These are phyloP conservation scores for Phymastichus coffea DNA, from an alignment of 1,140 invertebrate species.

Conservation along the genomic window DNA sequence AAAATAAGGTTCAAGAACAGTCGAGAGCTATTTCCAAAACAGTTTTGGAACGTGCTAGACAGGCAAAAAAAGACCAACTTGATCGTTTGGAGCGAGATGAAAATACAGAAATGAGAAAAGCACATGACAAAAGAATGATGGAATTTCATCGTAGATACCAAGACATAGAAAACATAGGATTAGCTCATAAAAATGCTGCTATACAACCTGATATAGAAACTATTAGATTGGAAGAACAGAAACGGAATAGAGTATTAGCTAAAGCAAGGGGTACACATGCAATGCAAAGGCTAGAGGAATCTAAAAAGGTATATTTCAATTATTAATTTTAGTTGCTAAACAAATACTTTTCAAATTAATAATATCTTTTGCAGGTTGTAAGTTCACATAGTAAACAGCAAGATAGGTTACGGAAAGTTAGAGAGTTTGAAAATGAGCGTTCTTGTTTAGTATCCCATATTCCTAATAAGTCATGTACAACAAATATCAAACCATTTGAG, in stretches of 20 bases:
- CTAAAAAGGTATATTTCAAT: conserved; percentile 30
- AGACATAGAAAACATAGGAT: conserved; percentile 56
- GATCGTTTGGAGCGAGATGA: conserved; percentile 49
- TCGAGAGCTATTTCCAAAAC: conserved; percentile 57
- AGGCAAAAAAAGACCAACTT: conserved; percentile 49
- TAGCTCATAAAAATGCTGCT: conserved; percentile 52
- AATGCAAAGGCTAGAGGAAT: conserved; percentile 41
- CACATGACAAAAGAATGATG: conserved; percentile 52
- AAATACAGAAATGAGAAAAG: conserved; percentile 47
- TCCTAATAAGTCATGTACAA: conserved; percentile 20
- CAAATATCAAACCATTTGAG: too few species aligned
- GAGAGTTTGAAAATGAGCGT: conserved; percentile 55
- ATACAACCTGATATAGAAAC: conserved; percentile 44
- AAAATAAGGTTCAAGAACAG: conserved; percentile 56
- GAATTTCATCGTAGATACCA: conserved; percentile 55
- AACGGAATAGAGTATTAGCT: conserved; percentile 45
- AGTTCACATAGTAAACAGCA: conserved; percentile 29
- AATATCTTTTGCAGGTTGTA: conserved; percentile 3
- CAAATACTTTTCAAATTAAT: conserved; percentile 1
- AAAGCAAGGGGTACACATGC: conserved; percentile 51
- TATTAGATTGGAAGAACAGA: conserved; percentile 38
- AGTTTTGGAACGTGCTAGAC: conserved; percentile 53
- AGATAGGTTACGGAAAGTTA: conserved; percentile 48
- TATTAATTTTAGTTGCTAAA: conserved; percentile 18
- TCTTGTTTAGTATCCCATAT: conserved; percentile 49